phyloP scores from a whole-genome alignment of 2,113 vertebrate genomes.

The Oryzias javanicus region DNA sequence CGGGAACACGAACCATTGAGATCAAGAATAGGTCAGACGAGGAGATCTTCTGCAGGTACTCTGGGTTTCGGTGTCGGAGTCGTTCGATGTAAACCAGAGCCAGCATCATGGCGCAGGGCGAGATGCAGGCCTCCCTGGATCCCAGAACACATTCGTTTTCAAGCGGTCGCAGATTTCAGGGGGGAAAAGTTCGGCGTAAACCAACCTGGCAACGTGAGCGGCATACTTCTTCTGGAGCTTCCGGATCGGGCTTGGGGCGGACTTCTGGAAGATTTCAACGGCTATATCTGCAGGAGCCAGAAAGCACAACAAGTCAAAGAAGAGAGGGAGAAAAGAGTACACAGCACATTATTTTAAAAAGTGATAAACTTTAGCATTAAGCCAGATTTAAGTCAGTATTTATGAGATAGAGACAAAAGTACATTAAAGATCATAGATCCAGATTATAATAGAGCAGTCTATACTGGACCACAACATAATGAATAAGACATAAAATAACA shows the following conservation, averaged over 20 bases:
- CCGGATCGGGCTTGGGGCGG: slow-evolving; percentile 93
- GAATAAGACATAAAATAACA: no score
- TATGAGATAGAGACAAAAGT: no score
- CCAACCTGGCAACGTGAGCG: slow-evolving; percentile 91
- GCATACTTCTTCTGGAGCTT: slow-evolving; percentile 97
- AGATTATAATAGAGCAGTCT: no score
- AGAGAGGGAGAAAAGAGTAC: slow-evolving; percentile 9
- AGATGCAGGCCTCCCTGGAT: slow-evolving; percentile 93
- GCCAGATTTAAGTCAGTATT: no score
- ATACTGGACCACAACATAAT: no score
- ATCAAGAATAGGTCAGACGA: slow-evolving; percentile 98
- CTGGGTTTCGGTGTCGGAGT: slow-evolving; percentile 93
- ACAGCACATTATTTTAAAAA: no score
- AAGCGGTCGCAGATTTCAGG: no score
- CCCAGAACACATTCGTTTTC: no score
- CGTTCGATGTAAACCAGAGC: slow-evolving; percentile 97
- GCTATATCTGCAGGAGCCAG: slow-evolving; percentile 85
- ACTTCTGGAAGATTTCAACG: slow-evolving; percentile 95
- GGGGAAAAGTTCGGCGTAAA: background rate
- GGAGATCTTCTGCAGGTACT: slow-evolving; percentile 96
- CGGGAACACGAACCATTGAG: slow-evolving; percentile 85
- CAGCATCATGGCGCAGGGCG: slow-evolving; percentile 97
- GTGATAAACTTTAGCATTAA: no score
- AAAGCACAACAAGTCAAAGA: slow-evolving; percentile 44
- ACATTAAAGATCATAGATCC: no score